Base-by-base conservation (phyloP, 2,113 vertebrate genomes). In the Engystomops pustulosus region DNA sequence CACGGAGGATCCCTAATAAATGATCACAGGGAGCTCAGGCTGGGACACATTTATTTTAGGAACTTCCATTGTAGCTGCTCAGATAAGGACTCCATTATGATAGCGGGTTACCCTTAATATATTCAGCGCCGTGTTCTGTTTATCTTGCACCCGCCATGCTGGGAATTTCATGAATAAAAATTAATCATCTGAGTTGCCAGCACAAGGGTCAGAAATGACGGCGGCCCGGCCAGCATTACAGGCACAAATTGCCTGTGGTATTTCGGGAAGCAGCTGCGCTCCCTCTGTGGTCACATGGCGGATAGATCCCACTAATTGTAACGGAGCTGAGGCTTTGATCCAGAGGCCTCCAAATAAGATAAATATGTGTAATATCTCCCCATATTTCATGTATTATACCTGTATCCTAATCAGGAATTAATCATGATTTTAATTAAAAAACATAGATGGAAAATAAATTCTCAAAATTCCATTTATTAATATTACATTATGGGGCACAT, bases 51-150 rank as follows among this genome's bases (percentile, higher is more conserved):
- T 51, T 20, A 27, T 20, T 20, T 30, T 18, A 53, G 32, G 27
- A 49, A 69, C 41, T 70, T 23, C 18, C 20, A 41, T 70, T 70
- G 20, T 44, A 23, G 20, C 68, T 70, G 36, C 44, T n/a, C 36
- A 41, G 68, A n/a, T 70, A 70, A 41, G 23, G 68, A 41, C 68
- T 38, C 68, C 68, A 23, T 23, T 70, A 70, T 69, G 34, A 69
- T 36, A 69, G 32, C 62, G 15, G 32, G 32, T 20, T 69, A 17
- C 65, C 10, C 11, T 70, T 70, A 36, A 70, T 44, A 23, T 41
- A n/a, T 70, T 41, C 38, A 41, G 38, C 14, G 68, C 9, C 20
- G n/a, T 70, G 68, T 41, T 41, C 68, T 70, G n/a, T 70, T 23
- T 70, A 70, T 70, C 68, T 70, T n/a, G 17, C 1, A 70, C 18